Evolutionary conservation across 2,113 vertebrate species (phyloP), one percentile per base, ranked within the genome.

Genomic region (Myodes glareolus): DNA sequence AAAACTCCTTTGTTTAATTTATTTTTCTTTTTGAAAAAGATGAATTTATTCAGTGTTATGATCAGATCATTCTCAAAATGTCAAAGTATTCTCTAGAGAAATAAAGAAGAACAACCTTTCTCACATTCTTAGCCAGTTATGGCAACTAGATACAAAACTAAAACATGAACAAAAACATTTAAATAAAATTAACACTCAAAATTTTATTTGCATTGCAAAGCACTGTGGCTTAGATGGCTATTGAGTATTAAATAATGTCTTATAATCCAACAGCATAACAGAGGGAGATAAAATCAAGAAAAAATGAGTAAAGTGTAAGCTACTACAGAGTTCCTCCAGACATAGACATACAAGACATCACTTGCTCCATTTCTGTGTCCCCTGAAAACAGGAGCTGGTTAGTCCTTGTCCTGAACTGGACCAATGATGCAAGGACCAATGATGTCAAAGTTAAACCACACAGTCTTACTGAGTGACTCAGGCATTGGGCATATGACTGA

Each of bases 361-460:
- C 50, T 39, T 4, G 70, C 9, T 86, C 55, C 6, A 47, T n/a
- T 10, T 72, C 67, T 94, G 63, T 75, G 31, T 89, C 92, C n/a
- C 50, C 21, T 63, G 84, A 88, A 96, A 96, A 92, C 25, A 98
- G 78, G 92, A 92, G 13, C 47, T 96, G 39, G 52, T 92, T 45
- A 73, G 58, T 39, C 21, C 58, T 86, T 42, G 1, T 52, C n/a
- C 42, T 94, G 52, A 86, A 45, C 45, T 77, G 13, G 45, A 94
- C n/a, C 61, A 76, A 58, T 65, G 61, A 76, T 33, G 5, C 9
- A 89, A 61, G 19, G 4, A 52, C 6, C 5, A 33, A 76, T 0
- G 39, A 16, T 89, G 80, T 63, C 29, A 58, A 31, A 92, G 58
- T 45, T 92, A 73, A 82, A 61, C 25, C 45, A 29, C 1, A 55